Base-by-base conservation (phyloP, 1,140 invertebrate species). In the Chionoecetes opilio region DNA sequence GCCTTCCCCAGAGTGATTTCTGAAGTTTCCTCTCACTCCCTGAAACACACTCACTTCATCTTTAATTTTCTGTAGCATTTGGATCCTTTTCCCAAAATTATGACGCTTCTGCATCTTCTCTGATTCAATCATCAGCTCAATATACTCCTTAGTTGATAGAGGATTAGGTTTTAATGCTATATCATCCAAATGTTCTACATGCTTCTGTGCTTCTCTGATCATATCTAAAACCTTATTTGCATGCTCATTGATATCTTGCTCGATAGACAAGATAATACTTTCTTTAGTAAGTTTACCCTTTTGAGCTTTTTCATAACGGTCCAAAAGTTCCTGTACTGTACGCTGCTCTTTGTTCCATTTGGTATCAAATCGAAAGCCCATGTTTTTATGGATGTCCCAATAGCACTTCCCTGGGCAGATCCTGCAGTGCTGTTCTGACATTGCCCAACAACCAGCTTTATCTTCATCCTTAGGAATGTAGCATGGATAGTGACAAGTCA, bases 101-200 rank as follows among this genome's bases (percentile, higher is more conserved):
- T 88, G 92, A 0, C 85, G 31, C 88, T 88, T 88, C 41, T 93
- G 92, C 46, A 88, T 87, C 92, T 93, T 88, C 41, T 93, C 92
- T 3, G 92, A 93, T 46, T 93, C 92, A 29, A 93, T 93, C 92
- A 93, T 93, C n/a, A 93, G 85, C 31, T 93, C 92, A 88, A 93
- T 93, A 46, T 93, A 93, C 46, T 93, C 92, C 85, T 88, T 88
- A 6, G 92, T 93, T 86, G 92, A 88, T 35, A 93, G 14, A 35
- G 92, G 92, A 93, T 93, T 93, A 3, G 92, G 92, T 35, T 93
- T 93, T 1, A 93, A 41, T 26, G 92, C 92, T 63, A 93, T 93
- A 53, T 87, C 92, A 41, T 93, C 85, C 26, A 93, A 35, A 21
- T 46, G 82, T 63, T 93, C 85, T 26, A 93, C 85, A 75, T 53